A percentile compares a stretch with the other conserved stretches of the same genome.
Evolutionary conservation across 2,888 invertebrate genomes (phyloP).

Genomic region (Drosophila testacea): DNA sequence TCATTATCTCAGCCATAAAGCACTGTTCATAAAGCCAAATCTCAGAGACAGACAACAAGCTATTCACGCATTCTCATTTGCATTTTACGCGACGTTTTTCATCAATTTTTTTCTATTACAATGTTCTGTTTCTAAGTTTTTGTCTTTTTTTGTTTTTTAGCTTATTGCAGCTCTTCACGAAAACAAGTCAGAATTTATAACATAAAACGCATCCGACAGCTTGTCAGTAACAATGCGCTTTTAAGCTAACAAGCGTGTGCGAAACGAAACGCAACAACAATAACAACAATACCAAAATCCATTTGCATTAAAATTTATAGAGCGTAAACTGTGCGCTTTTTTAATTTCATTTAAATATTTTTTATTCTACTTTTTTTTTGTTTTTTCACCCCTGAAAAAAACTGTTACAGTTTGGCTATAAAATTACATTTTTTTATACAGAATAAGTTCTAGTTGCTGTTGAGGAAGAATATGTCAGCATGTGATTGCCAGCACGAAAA

Average conservation of each 20-base stretch:
- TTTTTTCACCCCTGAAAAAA: constrained; percentile 57
- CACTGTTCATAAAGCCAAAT: constrained; percentile 3
- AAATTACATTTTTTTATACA: constrained; percentile 60
- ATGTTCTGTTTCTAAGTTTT: constrained; percentile 11
- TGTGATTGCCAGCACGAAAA: constrained; percentile 62
- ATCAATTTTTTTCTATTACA: constrained; percentile 8
- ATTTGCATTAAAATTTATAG: constrained; percentile 84
- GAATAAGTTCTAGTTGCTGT: constrained; percentile 54
- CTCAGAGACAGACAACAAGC: constrained; percentile 23
- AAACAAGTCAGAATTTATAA: constrained; percentile 75
- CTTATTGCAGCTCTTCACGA: constrained; percentile 46
- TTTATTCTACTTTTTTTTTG: constrained; percentile 18
- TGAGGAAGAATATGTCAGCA: constrained; percentile 76
- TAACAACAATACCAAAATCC: constrained; percentile 56
- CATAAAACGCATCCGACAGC: constrained; percentile 75
- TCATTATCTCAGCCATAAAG: constrained; percentile 32
- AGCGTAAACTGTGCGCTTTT: constrained; percentile 76
- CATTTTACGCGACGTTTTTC: constrained; percentile 42
- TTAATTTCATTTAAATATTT: constrained; percentile 70
- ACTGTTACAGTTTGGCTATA: constrained; percentile 77
- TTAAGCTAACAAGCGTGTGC: constrained; percentile 76
- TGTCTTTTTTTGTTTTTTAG: constrained; percentile 4
- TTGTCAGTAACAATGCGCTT: constrained; percentile 76
- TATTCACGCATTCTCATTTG: constrained; percentile 40
- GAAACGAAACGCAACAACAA: constrained; percentile 54